These are phyloP conservation scores for Pandemis heparana DNA, from an alignment of 2,888 invertebrate genomes.

Conservation along the genomic window DNA sequence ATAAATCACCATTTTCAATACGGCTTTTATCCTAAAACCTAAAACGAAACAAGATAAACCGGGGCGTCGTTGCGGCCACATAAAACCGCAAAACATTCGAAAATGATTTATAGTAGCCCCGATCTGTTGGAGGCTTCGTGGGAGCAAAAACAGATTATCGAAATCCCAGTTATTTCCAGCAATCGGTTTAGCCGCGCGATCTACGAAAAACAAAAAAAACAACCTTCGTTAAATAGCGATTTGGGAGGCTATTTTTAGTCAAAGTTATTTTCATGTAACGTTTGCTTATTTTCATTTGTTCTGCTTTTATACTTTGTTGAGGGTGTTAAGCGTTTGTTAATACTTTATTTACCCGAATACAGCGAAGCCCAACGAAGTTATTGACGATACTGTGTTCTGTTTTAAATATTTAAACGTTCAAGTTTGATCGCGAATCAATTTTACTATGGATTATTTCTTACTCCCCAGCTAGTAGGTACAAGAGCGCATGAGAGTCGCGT, in stretches of 20 bases:
- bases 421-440: too few relatives aligned
- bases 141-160: slow-evolving; percentile 80
- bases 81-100: slow-evolving; percentile 79
- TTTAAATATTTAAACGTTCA: too few relatives aligned
- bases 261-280: background rate
- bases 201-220: slow-evolving; percentile 50
- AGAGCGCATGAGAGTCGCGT: too few relatives aligned
- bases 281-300: background rate
- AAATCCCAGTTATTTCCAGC: slow-evolving; percentile 72
- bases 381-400: too few relatives aligned
- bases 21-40: slow-evolving; percentile 58
- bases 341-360: background rate
- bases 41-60: slow-evolving; percentile 77
- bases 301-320: background rate
- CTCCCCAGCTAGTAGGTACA: too few relatives aligned
- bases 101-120: slow-evolving; percentile 79
- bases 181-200: slow-evolving; percentile 64
- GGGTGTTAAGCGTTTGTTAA: background rate
- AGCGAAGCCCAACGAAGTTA: too few relatives aligned
- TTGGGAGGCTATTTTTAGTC: background rate
- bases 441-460: too few relatives aligned
- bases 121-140: slow-evolving; percentile 74
- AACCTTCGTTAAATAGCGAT: slow-evolving; percentile 7
- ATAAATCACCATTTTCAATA: slow-evolving; percentile 61
- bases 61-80: slow-evolving; percentile 68